Evolutionary conservation across 2,113 vertebrate genomes (phyloP), one percentile per base, ranked within the genome.

Genomic region (Rousettus leschenaultii): DNA sequence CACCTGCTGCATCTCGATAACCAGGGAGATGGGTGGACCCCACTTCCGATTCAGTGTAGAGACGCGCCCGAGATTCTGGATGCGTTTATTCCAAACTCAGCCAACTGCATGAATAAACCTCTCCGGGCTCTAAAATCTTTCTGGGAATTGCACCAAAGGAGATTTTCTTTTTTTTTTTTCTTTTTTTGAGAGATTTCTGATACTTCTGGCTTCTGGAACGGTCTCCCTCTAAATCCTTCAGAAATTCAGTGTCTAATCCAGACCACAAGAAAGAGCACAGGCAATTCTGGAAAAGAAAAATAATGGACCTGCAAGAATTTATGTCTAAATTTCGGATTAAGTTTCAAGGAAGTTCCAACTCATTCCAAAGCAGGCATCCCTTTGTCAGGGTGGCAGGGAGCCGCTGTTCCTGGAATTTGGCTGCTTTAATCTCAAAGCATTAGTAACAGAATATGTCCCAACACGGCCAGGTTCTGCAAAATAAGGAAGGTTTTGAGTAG

Each of bases 41-140:
- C 57, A 74, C 78, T 97, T 97, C 96, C 95, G 95, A 97, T 94
- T 97, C 74, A 59, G 89, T 94, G 91, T 97, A 96, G 96, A 95
- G 96, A 93, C 73, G 83, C 0, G 79, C 95, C 95, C 30, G 59
- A 79, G 61, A 53, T 86, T 93, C 94, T 93, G 86, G 95, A 97
- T 77, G 96, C 95, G 95, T 97, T 97, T 97, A 96, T 86, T 86
- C 61, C 89, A 79, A 95, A 91, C 75, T 79, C 68, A 78, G 95
- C 97, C 92, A 97, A 86, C 24, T 82, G 33, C 78, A 89, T 40
- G 40, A 40, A 40, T 88, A 91, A 93, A 95, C 94, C 78, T 95
- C 95, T 95, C 90, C 86, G 83, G 89, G 57, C 78, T 91, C 92
- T 86, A 73, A 97, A 94, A 80, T 97, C 91, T 97, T 96, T 94